phyloP scores from a whole-genome alignment of 1,140 invertebrate species.

The Brachionus calyciflorus region DNA sequence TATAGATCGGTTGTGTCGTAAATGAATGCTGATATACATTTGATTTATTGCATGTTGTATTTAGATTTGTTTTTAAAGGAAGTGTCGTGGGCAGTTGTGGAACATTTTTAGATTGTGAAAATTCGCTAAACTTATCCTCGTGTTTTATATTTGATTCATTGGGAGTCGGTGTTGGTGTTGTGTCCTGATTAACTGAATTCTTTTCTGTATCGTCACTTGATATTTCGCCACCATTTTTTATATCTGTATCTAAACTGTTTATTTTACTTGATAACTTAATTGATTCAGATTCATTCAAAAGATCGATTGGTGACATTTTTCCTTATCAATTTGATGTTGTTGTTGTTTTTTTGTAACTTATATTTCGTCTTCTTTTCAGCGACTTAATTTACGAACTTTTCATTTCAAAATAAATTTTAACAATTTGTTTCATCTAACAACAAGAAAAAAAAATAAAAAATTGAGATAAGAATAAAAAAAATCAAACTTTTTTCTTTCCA shows the following conservation, averaged over 20 bases:
- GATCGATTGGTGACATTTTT: slow-evolving; percentile 24
- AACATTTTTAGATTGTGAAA: slow-evolving; percentile 7
- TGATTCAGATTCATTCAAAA: not conserved
- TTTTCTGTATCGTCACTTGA: slow-evolving; percentile 37
- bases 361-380: too few species aligned
- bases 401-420: slow-evolving; percentile 4
- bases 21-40: not conserved
- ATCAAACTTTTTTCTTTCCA: too few species aligned
- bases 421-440: not conserved
- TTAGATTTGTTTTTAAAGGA: not conserved
- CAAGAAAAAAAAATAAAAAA: slow-evolving; percentile 10
- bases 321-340: not conserved
- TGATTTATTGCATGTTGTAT: slow-evolving; percentile 8
- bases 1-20: not conserved
- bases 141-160: slow-evolving; percentile 33
- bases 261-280: not conserved
- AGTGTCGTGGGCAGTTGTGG: not conserved
- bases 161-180: slow-evolving; percentile 31
- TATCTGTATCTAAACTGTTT: not conserved
- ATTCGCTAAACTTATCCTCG: slow-evolving; percentile 41
- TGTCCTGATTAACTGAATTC: slow-evolving; percentile 45
- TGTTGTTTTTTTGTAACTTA: not conserved
- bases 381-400: slow-evolving; percentile 2
- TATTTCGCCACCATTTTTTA: not conserved
- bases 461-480: not conserved